Percentiles rank a stretch among this genome's conserved stretches.
phyloP scores from a whole-genome alignment of 2,797 vertebrate genomes.

The Centroberyx gerrardi region DNA sequence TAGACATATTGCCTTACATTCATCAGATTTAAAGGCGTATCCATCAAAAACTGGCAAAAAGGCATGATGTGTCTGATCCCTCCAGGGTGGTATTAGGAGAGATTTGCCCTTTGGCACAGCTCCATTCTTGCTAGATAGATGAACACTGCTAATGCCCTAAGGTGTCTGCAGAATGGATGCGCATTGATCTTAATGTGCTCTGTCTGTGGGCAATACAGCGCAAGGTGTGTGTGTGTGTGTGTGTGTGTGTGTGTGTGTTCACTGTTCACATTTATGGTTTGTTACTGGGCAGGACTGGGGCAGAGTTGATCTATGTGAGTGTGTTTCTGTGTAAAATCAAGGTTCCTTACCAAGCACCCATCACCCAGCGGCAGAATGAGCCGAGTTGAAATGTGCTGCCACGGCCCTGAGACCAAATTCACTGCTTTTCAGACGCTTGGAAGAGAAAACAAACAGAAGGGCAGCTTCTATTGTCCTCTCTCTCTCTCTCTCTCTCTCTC shows the following conservation, averaged over 20 bases:
- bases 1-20: constrained; percentile 41
- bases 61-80: constrained; percentile 48
- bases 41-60: constrained; percentile 38
- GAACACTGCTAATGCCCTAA: constrained; percentile 47
- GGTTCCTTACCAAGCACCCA: constrained; percentile 38
- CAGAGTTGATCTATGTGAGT: constrained; percentile 55
- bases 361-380: constrained; percentile 51
- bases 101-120: constrained; percentile 63
- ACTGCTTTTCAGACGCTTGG: constrained; percentile 43
- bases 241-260: constrained; percentile 30
- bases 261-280: constrained; percentile 52
- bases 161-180: constrained; percentile 66
- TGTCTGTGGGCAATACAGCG: constrained; percentile 36
- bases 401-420: constrained; percentile 60
- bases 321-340: constrained; percentile 53
- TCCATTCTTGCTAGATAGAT: constrained; percentile 60
- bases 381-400: constrained; percentile 41
- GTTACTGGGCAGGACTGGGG: constrained; percentile 47
- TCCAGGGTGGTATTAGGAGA: constrained; percentile 59
- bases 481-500: constrained; percentile 41
- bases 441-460: not conserved
- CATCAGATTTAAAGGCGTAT: constrained; percentile 54
- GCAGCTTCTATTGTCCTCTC: constrained; percentile 4
- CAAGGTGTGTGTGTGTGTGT: constrained; percentile 24
- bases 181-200: constrained; percentile 62